phyloP scores from a whole-genome alignment of 2,888 invertebrate species.

The Drosophila affinis region DNA sequence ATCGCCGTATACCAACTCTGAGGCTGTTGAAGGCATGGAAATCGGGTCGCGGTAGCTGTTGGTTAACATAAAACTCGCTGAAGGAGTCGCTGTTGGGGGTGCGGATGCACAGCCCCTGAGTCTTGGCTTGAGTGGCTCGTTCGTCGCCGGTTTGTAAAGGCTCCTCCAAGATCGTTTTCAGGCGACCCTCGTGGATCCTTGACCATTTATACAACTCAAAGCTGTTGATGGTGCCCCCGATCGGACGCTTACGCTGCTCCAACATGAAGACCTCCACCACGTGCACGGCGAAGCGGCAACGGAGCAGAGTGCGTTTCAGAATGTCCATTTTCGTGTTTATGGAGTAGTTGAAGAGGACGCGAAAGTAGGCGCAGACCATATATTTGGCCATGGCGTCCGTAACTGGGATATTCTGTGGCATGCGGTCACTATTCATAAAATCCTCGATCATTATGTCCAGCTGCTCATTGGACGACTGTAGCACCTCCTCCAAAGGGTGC shows the following conservation, averaged over 20 bases:
- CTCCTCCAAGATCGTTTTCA: neutral
- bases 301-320: neutral
- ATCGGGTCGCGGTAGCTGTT: conserved; percentile 1
- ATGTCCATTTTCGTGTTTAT: accelerated
- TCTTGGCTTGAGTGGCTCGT: neutral
- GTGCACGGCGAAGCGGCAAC: conserved; percentile 16
- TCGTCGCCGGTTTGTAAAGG: neutral
- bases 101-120: neutral
- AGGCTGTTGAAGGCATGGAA: conserved; percentile 4
- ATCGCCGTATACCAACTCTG: neutral
- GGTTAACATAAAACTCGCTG: conserved; percentile 6
- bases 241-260: neutral
- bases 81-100: conserved; percentile 17
- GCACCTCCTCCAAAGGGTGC: neutral
- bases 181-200: neutral
- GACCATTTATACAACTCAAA: conserved; percentile 8
- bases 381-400: conserved; percentile 11
- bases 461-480: neutral
- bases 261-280: conserved; percentile 8
- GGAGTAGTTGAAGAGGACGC: neutral
- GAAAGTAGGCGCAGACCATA: conserved; percentile 26
- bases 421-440: neutral
- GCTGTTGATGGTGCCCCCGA: neutral
- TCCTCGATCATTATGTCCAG: neutral
- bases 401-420: neutral